Conservation (phyloP, 2,113 vertebrate species). For the Verasper variegatus region DNA sequence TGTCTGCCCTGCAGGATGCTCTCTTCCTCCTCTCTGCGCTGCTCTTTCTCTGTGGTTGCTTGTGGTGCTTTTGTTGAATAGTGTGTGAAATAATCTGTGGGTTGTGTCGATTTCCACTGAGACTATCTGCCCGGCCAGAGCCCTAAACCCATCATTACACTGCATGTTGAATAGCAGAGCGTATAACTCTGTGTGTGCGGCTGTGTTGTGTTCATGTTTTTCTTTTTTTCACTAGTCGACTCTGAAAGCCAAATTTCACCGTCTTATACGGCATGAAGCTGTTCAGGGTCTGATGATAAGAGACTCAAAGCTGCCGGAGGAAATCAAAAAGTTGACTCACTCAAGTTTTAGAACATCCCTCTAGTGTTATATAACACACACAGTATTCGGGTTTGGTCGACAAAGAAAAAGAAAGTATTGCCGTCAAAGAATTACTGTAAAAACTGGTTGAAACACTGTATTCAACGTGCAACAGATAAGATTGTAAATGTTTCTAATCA, state of each 20-base stretch:
- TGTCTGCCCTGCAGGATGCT: not conserved
- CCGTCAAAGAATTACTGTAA: conserved; percentile 4
- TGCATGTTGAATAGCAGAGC: conserved; percentile 13
- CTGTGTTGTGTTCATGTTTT: not conserved
- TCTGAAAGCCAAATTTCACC: not conserved
- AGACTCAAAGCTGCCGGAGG: conserved; percentile 2
- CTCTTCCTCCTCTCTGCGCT: not conserved
- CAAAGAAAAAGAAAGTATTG: conserved; percentile 7
- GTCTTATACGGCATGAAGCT: conserved; percentile 15
- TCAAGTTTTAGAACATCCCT: conserved; percentile 32
- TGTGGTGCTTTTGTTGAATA: conserved; percentile 52
- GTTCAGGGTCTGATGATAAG: not conserved
- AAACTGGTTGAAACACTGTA: not conserved
- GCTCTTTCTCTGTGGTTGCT: conserved; percentile 14
- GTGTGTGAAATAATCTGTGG: conserved; percentile 55
- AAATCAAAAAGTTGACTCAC: conserved; percentile 37
- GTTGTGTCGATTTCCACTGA: conserved; percentile 67
- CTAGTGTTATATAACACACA: conserved; percentile 28
- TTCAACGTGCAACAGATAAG: not conserved
- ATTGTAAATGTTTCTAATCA: not conserved
- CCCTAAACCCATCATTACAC: conserved; percentile 47
- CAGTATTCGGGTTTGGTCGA: conserved; percentile 14
- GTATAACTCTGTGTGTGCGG: not conserved
- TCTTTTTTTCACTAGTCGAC: conserved; percentile 29
- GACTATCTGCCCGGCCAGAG: conserved; percentile 48